Evolutionary conservation across 2,888 invertebrate genomes (phyloP).

Genomic region (Microctonus aethiopoides): DNA sequence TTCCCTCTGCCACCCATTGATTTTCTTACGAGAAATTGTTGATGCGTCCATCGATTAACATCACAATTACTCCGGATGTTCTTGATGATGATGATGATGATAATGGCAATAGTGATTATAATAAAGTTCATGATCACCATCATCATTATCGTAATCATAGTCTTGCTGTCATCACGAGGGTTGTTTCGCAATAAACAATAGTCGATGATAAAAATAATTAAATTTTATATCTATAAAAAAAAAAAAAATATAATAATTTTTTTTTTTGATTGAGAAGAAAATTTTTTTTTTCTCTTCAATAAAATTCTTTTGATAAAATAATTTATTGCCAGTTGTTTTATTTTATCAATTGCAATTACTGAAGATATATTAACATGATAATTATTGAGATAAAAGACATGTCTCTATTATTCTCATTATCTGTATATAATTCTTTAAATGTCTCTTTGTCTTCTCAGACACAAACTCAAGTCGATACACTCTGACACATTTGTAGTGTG

Average conservation of each 20-base stretch:
- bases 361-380: too few species aligned
- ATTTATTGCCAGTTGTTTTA: too few species aligned
- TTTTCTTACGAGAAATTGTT: background rate
- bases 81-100: conserved; percentile 18
- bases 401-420: background rate
- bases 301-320: too few species aligned
- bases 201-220: background rate
- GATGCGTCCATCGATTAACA: conserved; percentile 7
- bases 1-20: background rate
- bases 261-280: too few species aligned
- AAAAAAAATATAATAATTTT: background rate
- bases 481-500: conserved; percentile 1
- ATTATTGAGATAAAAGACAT: too few species aligned
- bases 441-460: too few species aligned
- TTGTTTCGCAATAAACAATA: background rate
- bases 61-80: conserved; percentile 15
- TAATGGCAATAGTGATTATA: background rate
- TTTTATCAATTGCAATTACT: too few species aligned
- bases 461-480: conserved; percentile 11
- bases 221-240: background rate
- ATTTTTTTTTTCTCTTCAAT: too few species aligned
- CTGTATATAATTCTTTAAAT: background rate
- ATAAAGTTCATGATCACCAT: background rate
- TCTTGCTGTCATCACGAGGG: background rate
- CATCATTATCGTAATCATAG: background rate